These are phyloP conservation scores for Ciconia boyciana DNA, from an alignment of 2,113 vertebrate species.

Conservation along the genomic window DNA sequence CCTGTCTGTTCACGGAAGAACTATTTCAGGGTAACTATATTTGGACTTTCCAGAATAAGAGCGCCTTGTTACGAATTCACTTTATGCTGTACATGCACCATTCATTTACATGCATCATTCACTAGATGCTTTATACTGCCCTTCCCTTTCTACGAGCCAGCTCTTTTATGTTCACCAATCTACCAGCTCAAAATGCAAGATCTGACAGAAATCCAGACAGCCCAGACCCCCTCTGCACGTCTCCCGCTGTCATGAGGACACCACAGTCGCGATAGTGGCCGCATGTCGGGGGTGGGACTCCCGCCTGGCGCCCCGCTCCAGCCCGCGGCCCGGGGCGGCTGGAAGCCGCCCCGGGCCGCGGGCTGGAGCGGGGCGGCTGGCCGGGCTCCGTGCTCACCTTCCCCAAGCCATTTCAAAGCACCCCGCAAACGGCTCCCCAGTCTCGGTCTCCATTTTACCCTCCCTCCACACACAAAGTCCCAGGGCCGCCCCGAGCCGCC, in stretches of 20 bases:
- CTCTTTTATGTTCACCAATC: neutral
- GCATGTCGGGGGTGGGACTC: neutral
- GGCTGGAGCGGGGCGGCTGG: neutral
- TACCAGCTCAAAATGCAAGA: neutral
- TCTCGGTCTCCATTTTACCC: neutral
- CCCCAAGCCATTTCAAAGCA: neutral
- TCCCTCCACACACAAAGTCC: neutral
- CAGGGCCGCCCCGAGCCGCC: neutral
- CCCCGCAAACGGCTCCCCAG: neutral
- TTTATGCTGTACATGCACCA: rapidly evolving
- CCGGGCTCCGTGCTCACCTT: neutral
- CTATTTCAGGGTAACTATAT: neutral
- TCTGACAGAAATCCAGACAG: rapidly evolving
- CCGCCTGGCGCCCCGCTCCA: neutral
- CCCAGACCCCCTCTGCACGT: too few species aligned
- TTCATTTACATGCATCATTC: neutral
- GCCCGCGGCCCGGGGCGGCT: neutral
- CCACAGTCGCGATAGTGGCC: neutral
- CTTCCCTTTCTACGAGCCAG: neutral
- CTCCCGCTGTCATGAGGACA: too few species aligned
- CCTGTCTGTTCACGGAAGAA: neutral
- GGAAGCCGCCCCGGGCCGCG: neutral
- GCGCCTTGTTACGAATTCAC: rapidly evolving
- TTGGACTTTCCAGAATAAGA: neutral
- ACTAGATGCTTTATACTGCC: rapidly evolving